Base-by-base conservation (phyloP, 1,140 invertebrate species). In the Drosophila insularis region DNA sequence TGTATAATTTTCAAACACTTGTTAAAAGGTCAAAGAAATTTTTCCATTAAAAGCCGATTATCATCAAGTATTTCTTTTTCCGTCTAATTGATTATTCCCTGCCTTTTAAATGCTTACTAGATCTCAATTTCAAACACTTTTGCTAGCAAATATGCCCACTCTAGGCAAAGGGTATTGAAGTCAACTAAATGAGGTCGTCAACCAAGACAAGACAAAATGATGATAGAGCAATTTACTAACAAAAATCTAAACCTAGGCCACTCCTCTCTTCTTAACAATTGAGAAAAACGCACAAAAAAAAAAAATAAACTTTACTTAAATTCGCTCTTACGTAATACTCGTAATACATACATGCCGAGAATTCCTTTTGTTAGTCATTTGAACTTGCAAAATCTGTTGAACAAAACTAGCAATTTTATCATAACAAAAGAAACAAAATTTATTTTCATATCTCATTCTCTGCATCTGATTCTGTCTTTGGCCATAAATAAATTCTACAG, bases 171-270 rank as follows among this genome's bases (percentile, higher is more conserved):
- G 17, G 43, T 19, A 50, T 50, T 11, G 7, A 21, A 40, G 17
- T 32, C 59, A 39, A 61, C 40, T 62, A 40, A 40, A 39, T 37
- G 40, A 40, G 59, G 37, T 43, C 40, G 37, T 61, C 14, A n/a
- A 35, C 27, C 27, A 27, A 27, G 27, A 27, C 14, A 21, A 61
- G 21, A 40, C 59, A 61, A 21, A 40, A 23, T 23, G 59, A 40
- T 46, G 40, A 62, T 46, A 40, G 40, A 62, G 59, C 59, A 40
- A 62, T 46, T 46, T 40, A 37, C 37, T 37, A 62, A 23, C 32
- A 23, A n/a, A 27, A 27, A 27, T 27, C 32, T n/a, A 11, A 32
- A 32, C 14, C n/a, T 66, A 50, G 13, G 27, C 23, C 62, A 37
- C 55, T 58, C 55, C 55, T 58, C 55, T 58, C 7, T 14, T 58